Base-by-base conservation (phyloP, 2,888 invertebrate genomes). In the Bursaphelenchus okinawaensis region DNA sequence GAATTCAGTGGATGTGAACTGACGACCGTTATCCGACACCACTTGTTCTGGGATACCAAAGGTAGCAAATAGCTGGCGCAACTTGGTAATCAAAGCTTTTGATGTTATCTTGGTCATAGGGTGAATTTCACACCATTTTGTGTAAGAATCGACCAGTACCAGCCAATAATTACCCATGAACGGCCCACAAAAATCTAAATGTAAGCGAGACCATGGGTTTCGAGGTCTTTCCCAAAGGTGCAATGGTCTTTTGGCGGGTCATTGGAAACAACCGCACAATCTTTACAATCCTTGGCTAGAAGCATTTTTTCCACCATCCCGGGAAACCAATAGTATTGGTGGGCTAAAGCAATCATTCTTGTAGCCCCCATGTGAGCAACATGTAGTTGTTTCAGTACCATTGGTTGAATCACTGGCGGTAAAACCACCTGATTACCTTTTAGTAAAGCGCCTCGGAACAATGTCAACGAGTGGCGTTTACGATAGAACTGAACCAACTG, bases 121-220 rank as follows among this genome's bases (percentile, higher is more conserved):
- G 8, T 61, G 4, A 9, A 68, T 79, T 74, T 85, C 84, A 2
- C 82, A 78, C 84, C 84, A 85, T 67, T 85, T 86, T 0, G 84
- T 83, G 65, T 77, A 76, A 22, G 83, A 76, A 67, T 85, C 84
- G 2, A 83, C 78, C 2, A 84, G 69, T 4, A 85, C 71, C 2
- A 84, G 63, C 50, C 82, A 75, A 71, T 77, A 77, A 7, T 62
- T 58, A 23, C 70, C 75, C 7, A 73, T 52, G 23, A 79, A 68
- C 24, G 81, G 83, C 7, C 83, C 84, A 12, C 83, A 82, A 75
- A 83, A 84, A 69, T 85, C 85, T 12, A 84, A 72, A 71, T 85
- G 84, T 4, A 84, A 68, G 20, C 84, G 70, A 55, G 82, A 73
- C 81, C 81, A 83, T 9, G 75, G 73, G 52, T 70, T 65, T 12